These are phyloP conservation scores for Phyllotreta striolata DNA, from an alignment of 2,888 invertebrate species.

Conservation along the genomic window DNA sequence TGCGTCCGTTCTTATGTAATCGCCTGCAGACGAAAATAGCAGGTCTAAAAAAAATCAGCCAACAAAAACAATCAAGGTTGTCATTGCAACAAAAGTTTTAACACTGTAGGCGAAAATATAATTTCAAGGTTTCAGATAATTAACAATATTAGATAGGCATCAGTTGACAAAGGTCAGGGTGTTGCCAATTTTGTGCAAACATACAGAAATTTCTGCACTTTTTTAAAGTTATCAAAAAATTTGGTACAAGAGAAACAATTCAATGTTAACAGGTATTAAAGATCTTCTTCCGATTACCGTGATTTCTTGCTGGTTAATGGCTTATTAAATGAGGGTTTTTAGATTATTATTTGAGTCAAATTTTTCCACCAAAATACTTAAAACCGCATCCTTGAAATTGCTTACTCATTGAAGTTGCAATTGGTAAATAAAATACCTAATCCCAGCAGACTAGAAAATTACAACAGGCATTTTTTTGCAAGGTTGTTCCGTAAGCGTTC, in stretches of 20 bases:
- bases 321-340: background rate
- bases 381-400: no score
- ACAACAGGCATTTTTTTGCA: no score
- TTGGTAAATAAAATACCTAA: no score
- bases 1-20: conserved; percentile 16
- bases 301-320: background rate
- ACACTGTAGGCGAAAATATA: conserved; percentile 21
- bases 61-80: conserved; percentile 28
- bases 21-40: conserved; percentile 15
- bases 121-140: conserved; percentile 25
- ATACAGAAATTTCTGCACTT: background rate
- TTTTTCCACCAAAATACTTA: no score
- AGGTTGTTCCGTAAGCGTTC: no score
- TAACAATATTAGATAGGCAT: conserved; percentile 22
- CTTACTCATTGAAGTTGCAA: no score
- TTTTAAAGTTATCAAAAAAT: background rate
- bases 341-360: no score
- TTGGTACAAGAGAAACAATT: background rate
- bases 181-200: conserved; percentile 19
- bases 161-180: conserved; percentile 31
- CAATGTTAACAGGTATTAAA: background rate
- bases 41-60: conserved; percentile 16
- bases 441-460: no score
- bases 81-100: conserved; percentile 19
- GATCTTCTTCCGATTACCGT: background rate